A percentile compares a stretch with the other conserved stretches of the same genome.
Conservation (phyloP, 2,113 vertebrate genomes). For the Glareola pratincola region DNA sequence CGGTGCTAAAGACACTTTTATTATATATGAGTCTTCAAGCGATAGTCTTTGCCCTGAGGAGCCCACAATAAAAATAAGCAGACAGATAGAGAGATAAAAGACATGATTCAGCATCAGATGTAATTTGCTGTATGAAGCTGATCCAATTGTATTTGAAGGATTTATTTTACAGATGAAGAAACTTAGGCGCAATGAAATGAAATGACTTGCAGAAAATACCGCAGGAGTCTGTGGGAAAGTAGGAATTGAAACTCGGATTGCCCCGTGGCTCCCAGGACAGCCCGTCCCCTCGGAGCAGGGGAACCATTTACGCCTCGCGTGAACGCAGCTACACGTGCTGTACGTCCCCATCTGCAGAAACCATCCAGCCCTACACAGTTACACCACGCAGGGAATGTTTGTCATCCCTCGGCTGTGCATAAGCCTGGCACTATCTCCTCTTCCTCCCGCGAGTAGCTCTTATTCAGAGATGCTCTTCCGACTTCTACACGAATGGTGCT, state of each 20-base stretch:
- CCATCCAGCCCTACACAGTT: not conserved
- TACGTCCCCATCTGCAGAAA: not conserved
- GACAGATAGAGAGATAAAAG: slow-evolving; percentile 57
- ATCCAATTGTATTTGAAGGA: slow-evolving; percentile 58
- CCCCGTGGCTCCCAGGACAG: not conserved
- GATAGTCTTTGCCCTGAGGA: slow-evolving; percentile 51
- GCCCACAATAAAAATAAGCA: slow-evolving; percentile 56
- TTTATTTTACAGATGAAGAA: slow-evolving; percentile 63
- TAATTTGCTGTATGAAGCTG: slow-evolving; percentile 61
- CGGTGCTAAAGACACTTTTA: slow-evolving; percentile 37
- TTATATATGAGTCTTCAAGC: slow-evolving; percentile 49
- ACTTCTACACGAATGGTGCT: not conserved
- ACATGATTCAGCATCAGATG: slow-evolving; percentile 61
- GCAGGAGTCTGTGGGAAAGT: not conserved
- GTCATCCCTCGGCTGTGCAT: not conserved
- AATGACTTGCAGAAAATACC: slow-evolving; percentile 42
- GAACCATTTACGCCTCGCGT: rapidly evolving
- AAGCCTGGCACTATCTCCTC: not conserved
- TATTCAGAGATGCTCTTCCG: not conserved
- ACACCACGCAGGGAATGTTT: not conserved
- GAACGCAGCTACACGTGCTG: not conserved
- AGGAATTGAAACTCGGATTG: not conserved
- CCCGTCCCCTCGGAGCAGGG: not conserved
- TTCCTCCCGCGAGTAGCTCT: not conserved
- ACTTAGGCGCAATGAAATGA: slow-evolving; percentile 22